These are phyloP conservation scores for Catamblyrhynchus diadema DNA, from an alignment of 2,797 vertebrate species.

Conservation along the genomic window DNA sequence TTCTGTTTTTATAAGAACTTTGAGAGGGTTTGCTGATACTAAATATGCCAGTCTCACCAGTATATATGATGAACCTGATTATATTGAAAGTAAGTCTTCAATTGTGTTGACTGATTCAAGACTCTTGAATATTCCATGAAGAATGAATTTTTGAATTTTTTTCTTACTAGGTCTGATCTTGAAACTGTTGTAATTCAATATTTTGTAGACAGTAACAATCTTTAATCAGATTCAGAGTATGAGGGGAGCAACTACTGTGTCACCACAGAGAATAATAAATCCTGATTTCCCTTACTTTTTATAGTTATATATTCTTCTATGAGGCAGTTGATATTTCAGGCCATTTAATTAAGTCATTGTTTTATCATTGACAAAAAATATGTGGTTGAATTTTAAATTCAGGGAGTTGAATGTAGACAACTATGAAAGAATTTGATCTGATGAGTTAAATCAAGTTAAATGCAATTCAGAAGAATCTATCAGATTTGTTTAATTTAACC, in stretches of 20 bases:
- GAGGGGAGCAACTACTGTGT: not conserved
- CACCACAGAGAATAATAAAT: not conserved
- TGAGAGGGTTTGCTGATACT: not conserved
- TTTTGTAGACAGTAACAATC: not conserved
- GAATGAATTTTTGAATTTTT: not conserved
- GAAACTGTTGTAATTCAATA: not conserved
- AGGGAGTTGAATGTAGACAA: not conserved
- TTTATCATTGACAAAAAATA: not conserved
- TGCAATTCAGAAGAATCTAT: not conserved
- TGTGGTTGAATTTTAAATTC: not conserved
- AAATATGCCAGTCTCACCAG: not conserved
- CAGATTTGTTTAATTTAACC: not conserved
- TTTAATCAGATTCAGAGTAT: not conserved
- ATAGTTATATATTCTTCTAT: not conserved
- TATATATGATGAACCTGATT: not conserved
- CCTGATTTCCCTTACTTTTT: not conserved
- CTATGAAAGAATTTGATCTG: not conserved
- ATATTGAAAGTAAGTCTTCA: not conserved
- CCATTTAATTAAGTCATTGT: not conserved
- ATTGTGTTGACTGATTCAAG: not conserved
- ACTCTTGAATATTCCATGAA: not conserved
- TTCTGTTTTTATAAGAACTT: not conserved
- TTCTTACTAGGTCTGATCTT: not conserved
- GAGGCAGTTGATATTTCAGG: not conserved
- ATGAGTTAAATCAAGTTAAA: not conserved